Conservation (phyloP, 2,888 invertebrate genomes). For the Caenorhabditis sp. region DNA sequence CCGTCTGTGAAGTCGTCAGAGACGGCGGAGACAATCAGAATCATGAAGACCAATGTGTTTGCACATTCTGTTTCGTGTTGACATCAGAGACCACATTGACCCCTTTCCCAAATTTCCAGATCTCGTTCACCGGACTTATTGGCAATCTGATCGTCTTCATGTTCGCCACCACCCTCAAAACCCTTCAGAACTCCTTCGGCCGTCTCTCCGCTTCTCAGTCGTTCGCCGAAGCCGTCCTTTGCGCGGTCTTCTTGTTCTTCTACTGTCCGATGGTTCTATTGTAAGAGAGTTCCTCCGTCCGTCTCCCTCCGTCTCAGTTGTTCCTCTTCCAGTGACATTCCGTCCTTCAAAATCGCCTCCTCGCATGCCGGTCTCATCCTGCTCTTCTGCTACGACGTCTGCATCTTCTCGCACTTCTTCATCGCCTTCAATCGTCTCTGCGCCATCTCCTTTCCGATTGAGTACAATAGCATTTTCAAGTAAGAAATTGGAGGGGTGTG, state of each 20-base stretch:
- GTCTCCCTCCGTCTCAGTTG: background rate
- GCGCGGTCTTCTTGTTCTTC: conserved; percentile 65
- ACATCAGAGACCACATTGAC: no score
- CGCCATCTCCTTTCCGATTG: conserved; percentile 61
- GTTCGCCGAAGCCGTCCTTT: conserved; percentile 63
- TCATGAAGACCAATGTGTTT: no score
- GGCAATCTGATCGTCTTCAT: conserved; percentile 48
- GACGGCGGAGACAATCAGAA: no score
- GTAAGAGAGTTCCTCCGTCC: conserved; percentile 37
- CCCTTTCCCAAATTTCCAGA: no score
- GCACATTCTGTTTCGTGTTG: no score
- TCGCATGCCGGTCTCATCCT: conserved; percentile 60
- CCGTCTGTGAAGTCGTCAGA: no score
- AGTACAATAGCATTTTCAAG: conserved; percentile 55
- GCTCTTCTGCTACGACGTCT: conserved; percentile 69
- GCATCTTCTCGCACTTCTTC: conserved; percentile 66
- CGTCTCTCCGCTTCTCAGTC: conserved; percentile 65
- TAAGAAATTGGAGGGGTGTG: background rate
- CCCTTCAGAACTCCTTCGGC: conserved; percentile 69
- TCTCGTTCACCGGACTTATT: conserved; percentile 38
- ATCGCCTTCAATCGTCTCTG: conserved; percentile 67
- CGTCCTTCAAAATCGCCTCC: conserved; percentile 36
- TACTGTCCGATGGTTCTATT: conserved; percentile 65
- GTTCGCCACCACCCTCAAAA: conserved; percentile 56
- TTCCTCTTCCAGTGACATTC: conserved; percentile 51